Conservation (phyloP, 2,113 vertebrate genomes). For the Vicugna pacos region DNA sequence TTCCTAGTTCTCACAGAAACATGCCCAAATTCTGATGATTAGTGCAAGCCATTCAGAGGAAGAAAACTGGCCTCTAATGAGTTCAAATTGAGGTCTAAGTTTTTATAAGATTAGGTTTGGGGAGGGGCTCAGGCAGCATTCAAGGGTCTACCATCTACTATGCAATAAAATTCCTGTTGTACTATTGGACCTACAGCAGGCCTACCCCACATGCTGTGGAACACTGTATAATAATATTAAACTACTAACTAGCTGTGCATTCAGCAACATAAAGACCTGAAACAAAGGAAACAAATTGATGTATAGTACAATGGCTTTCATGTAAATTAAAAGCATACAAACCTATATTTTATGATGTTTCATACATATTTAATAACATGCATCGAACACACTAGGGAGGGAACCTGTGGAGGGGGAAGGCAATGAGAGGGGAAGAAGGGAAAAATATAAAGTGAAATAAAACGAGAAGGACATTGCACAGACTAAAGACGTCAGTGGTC, state of each 20-base stretch:
- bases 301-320: not conserved
- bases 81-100: not conserved
- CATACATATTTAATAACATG: not conserved
- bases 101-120: not conserved
- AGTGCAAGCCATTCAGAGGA: not conserved
- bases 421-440: not conserved
- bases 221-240: not conserved
- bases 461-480: not conserved
- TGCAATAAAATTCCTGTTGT: not conserved
- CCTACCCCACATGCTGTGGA: not conserved
- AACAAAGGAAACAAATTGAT: not conserved
- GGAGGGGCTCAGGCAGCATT: not conserved
- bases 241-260: not conserved
- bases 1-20: not conserved
- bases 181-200: not conserved
- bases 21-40: not conserved
- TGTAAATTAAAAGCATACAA: slow-evolving; percentile 29
- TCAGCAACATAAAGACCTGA: not conserved
- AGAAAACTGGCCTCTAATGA: not conserved
- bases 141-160: not conserved
- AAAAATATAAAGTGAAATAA: not conserved
- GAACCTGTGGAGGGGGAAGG: not conserved
- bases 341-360: not conserved
- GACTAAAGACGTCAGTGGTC: not conserved
- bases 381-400: not conserved